These are phyloP conservation scores for Cossypha polioptera DNA, from an alignment of 2,797 vertebrate species.

Conservation along the genomic window DNA sequence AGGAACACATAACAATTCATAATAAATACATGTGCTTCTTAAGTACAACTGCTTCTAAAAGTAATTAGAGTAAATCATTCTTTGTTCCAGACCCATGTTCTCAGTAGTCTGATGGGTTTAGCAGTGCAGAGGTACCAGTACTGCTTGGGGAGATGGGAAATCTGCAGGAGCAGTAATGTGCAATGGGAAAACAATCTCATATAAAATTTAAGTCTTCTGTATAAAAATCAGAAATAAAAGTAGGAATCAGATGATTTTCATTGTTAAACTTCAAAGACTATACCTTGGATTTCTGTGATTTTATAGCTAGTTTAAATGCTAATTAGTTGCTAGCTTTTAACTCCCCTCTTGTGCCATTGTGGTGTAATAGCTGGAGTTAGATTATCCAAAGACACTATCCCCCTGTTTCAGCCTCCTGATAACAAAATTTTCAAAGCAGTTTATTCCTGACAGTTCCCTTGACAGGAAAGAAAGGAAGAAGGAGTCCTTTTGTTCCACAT, in stretches of 20 bases:
- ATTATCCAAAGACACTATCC: background rate
- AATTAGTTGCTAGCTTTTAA: background rate
- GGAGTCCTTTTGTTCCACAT: background rate
- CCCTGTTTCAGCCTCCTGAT: background rate
- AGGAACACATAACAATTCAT: background rate
- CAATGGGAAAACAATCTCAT: background rate
- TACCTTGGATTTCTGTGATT: background rate
- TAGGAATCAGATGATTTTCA: background rate
- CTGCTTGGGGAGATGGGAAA: background rate
- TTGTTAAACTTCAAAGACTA: background rate
- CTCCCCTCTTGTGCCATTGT: background rate
- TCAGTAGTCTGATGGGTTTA: background rate
- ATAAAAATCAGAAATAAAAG: background rate
- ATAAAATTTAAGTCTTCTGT: conserved; percentile 17
- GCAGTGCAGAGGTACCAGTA: background rate
- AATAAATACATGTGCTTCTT: background rate
- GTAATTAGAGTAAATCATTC: background rate
- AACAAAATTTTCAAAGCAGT: background rate
- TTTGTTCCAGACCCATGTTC: background rate
- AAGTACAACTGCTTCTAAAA: background rate
- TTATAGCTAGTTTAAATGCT: conserved; percentile 4
- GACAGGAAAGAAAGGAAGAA: background rate
- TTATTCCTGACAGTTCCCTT: background rate
- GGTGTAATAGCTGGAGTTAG: background rate
- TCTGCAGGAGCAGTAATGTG: background rate